Percentiles rank a stretch among this genome's conserved stretches.
Evolutionary conservation across 1,140 invertebrate species (phyloP).

Genomic region (Drosophila equinoxialis): DNA sequence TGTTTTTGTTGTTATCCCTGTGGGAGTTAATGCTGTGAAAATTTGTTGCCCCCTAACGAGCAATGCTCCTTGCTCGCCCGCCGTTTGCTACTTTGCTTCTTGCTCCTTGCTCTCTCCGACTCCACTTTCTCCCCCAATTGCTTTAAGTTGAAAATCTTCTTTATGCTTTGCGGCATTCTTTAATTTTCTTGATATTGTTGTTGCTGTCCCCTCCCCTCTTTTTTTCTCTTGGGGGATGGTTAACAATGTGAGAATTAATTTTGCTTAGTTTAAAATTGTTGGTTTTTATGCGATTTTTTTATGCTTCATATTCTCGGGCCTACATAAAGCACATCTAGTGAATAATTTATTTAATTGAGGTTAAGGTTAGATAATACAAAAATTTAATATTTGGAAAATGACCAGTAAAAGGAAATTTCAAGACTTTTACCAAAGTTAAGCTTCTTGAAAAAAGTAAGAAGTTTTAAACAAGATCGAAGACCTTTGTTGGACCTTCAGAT

Average conservation of each 20-base stretch:
- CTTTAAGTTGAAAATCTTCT: constrained; percentile 23
- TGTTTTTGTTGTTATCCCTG: constrained; percentile 39
- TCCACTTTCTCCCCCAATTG: neutral
- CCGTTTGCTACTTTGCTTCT: neutral
- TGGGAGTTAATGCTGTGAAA: constrained; percentile 31
- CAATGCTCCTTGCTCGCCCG: constrained; percentile 33
- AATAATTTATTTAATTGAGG: constrained; percentile 31
- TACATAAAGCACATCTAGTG: constrained; percentile 31
- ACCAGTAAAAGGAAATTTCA: neutral
- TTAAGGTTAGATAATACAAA: neutral
- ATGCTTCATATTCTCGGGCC: constrained; percentile 13
- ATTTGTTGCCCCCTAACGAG: constrained; percentile 30
- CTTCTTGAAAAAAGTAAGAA: too few species aligned
- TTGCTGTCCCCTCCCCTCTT: neutral
- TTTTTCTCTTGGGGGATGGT: constrained; percentile 15
- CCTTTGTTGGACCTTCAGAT: too few species aligned
- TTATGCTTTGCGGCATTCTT: constrained; percentile 48
- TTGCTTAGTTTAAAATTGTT: constrained; percentile 43
- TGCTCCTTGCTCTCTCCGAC: neutral
- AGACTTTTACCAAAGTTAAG: too few species aligned
- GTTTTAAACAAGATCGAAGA: too few species aligned
- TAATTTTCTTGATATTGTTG: constrained; percentile 25
- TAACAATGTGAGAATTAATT: constrained; percentile 54
- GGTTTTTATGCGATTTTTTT: constrained; percentile 34
- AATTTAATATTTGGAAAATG: constrained; percentile 16